phyloP scores from a whole-genome alignment of 1,140 invertebrate species.

The Chrysoperla carnea region DNA sequence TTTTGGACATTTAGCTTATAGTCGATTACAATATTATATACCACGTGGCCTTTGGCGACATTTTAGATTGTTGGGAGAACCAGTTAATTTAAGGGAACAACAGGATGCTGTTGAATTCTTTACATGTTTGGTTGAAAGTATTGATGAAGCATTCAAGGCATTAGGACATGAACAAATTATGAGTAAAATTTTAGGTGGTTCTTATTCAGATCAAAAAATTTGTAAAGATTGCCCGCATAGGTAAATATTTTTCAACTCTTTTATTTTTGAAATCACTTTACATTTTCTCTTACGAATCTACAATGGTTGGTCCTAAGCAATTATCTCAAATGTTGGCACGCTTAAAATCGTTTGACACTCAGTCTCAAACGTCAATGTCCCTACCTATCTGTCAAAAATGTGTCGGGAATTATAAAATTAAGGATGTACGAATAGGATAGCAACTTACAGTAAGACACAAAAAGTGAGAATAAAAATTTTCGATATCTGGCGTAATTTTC shows the following conservation, averaged over 20 bases:
- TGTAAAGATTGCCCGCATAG: slow-evolving; percentile 97
- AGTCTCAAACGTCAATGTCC: too few species aligned
- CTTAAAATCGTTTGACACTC: too few species aligned
- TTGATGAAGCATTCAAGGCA: slow-evolving; percentile 92
- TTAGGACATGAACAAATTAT: slow-evolving; percentile 83
- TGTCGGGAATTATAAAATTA: too few species aligned
- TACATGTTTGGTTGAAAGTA: slow-evolving; percentile 90
- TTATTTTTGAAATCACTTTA: background rate
- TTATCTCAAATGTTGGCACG: background rate
- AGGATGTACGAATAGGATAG: too few species aligned
- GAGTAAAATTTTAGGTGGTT: slow-evolving; percentile 86
- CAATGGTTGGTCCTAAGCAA: background rate
- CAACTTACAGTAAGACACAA: too few species aligned
- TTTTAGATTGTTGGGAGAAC: slow-evolving; percentile 83
- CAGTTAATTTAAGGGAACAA: slow-evolving; percentile 93
- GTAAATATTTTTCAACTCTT: slow-evolving; percentile 21
- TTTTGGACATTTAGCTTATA: slow-evolving; percentile 91
- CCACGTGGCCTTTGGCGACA: slow-evolving; percentile 94
- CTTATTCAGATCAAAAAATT: slow-evolving; percentile 98
- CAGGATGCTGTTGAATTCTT: slow-evolving; percentile 99
- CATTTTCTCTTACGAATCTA: too few species aligned
- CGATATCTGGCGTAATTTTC: too few species aligned
- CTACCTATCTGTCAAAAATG: too few species aligned
- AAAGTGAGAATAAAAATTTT: too few species aligned
- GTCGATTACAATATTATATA: slow-evolving; percentile 93